Conservation (phyloP, 35 echinoderm and acorn worm species). For the Anneissia japonica region DNA sequence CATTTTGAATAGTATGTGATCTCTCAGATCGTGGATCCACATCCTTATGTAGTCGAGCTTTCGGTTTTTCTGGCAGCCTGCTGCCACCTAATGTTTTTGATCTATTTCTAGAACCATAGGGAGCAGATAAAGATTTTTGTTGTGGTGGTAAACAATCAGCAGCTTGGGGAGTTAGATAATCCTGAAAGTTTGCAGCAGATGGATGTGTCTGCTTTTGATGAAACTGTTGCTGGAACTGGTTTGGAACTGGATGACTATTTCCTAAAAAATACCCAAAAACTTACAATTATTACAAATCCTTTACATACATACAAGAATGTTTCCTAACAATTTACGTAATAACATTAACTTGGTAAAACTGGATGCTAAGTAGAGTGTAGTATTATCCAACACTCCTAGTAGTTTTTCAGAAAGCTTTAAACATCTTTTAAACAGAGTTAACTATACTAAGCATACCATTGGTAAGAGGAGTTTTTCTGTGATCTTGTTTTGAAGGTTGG, state of each 20-base stretch:
- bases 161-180: neutral
- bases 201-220: neutral
- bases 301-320: too few species aligned
- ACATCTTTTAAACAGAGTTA: too few species aligned
- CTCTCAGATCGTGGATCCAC: neutral
- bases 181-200: neutral
- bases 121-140: neutral
- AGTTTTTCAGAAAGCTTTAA: too few species aligned
- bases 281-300: too few species aligned
- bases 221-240: neutral
- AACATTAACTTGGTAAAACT: too few species aligned
- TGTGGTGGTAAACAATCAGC: neutral
- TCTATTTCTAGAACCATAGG: neutral
- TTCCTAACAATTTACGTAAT: too few species aligned
- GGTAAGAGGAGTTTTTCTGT: neutral
- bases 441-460: neutral
- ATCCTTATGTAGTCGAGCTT: neutral
- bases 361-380: too few species aligned
- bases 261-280: neutral
- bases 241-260: neutral
- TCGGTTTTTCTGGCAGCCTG: neutral
- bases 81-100: neutral
- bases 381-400: too few species aligned
- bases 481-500: neutral
- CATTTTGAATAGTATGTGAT: neutral